Evolutionary conservation across 2,888 invertebrate genomes (phyloP).

Genomic region (Aphodius granarius): DNA sequence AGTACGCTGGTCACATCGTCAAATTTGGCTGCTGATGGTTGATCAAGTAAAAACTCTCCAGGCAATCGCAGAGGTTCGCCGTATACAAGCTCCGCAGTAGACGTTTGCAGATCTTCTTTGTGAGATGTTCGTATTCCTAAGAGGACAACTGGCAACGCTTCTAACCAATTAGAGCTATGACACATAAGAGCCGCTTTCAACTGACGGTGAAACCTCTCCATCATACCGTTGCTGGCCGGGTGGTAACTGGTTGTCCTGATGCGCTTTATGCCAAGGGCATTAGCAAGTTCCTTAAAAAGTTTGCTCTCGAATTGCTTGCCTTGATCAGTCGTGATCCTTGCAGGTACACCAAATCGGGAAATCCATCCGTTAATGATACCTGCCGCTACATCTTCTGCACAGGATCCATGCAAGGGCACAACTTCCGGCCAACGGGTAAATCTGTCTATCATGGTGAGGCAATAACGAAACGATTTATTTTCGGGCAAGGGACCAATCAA

Average conservation of each 20-base stretch:
- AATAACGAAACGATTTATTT: conserved; percentile 38
- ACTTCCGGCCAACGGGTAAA: conserved; percentile 43
- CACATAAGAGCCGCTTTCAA: conserved; percentile 29
- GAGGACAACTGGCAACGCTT: conserved; percentile 25
- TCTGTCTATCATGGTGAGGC: conserved; percentile 44
- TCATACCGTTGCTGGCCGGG: conserved; percentile 32
- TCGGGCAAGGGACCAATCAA: conserved; percentile 51
- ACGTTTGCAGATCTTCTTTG: conserved; percentile 21
- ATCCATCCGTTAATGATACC: no score
- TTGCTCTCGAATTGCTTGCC: no score
- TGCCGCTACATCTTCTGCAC: no score
- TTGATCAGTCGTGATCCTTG: no score
- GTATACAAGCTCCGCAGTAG: conserved; percentile 22
- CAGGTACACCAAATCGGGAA: no score
- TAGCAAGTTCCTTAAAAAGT: no score
- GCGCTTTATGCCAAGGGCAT: conserved; percentile 20
- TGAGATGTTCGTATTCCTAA: conserved; percentile 22
- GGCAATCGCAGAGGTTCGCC: conserved; percentile 16
- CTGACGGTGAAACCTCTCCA: conserved; percentile 32
- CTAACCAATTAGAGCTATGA: no score
- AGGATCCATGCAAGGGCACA: conserved; percentile 40
- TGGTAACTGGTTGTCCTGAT: conserved; percentile 32
- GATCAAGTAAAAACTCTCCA: conserved; percentile 21
- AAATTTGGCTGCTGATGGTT: background rate
- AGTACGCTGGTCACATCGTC: background rate